These are phyloP conservation scores for Ptychoptera albimana DNA, from an alignment of 2,888 invertebrate species.

Conservation along the genomic window DNA sequence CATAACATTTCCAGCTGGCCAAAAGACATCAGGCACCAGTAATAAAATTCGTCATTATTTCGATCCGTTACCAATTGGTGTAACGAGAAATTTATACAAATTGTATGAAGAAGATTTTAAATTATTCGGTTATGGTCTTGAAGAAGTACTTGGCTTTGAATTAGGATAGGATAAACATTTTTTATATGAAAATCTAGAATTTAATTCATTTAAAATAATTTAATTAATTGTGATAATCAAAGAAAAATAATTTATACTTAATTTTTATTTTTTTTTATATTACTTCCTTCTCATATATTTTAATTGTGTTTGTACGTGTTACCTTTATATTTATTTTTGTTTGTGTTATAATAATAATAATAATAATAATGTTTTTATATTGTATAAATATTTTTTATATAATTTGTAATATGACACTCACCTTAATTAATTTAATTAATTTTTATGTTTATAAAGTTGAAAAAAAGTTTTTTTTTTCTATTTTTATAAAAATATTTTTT, in stretches of 20 bases:
- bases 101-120: conserved; percentile 66
- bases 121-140: conserved; percentile 64
- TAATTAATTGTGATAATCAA: neutral
- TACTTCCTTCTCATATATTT: no score
- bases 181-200: neutral
- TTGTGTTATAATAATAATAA: no score
- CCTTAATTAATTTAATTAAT: no score
- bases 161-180: conserved; percentile 35
- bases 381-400: no score
- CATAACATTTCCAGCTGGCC: conserved; percentile 45
- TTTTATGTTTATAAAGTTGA: no score
- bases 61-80: conserved; percentile 50
- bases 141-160: conserved; percentile 65
- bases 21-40: conserved; percentile 54
- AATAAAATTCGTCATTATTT: conserved; percentile 56
- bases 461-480: no score
- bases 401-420: no score
- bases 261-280: no score
- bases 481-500: no score
- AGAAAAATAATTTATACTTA: neutral
- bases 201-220: neutral
- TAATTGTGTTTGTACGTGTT: no score
- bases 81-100: conserved; percentile 54
- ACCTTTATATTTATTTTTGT: no score
- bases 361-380: no score